Conservation (phyloP, 2,888 invertebrate genomes). For the Cantharis flavilabris region DNA sequence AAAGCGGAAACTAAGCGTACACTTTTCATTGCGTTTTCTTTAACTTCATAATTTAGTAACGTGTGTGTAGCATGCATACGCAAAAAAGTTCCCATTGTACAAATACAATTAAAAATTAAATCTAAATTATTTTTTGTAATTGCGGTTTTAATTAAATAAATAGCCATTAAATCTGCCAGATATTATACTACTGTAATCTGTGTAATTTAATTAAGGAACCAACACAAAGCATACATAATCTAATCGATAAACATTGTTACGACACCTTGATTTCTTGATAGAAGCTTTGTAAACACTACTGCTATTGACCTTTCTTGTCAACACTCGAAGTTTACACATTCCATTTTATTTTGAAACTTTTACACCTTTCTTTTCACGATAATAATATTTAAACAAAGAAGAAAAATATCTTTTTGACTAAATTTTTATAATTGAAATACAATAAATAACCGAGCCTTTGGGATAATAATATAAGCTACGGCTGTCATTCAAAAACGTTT, state of each 20-base stretch:
- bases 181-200: not conserved
- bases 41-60: slow-evolving; percentile 32
- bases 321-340: not conserved
- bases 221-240: slow-evolving; percentile 9
- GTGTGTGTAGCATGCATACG: slow-evolving; percentile 2
- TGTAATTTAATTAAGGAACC: slow-evolving; percentile 9
- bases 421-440: not conserved
- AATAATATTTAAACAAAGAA: not conserved
- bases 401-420: not conserved
- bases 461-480: not conserved
- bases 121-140: not conserved
- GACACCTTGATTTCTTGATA: slow-evolving; percentile 8
- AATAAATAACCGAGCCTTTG: not conserved
- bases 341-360: not conserved
- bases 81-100: not conserved
- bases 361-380: not conserved
- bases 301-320: slow-evolving; percentile 14
- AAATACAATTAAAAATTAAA: not conserved
- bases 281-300: slow-evolving; percentile 4
- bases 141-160: not conserved
- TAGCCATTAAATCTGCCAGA: not conserved
- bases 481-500: not conserved
- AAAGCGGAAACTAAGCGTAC: slow-evolving; percentile 45
- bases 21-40: slow-evolving; percentile 46
- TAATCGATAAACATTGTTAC: slow-evolving; percentile 12